Evolutionary conservation across 2,888 invertebrate genomes (phyloP).

Genomic region (Tethea ocularis): DNA sequence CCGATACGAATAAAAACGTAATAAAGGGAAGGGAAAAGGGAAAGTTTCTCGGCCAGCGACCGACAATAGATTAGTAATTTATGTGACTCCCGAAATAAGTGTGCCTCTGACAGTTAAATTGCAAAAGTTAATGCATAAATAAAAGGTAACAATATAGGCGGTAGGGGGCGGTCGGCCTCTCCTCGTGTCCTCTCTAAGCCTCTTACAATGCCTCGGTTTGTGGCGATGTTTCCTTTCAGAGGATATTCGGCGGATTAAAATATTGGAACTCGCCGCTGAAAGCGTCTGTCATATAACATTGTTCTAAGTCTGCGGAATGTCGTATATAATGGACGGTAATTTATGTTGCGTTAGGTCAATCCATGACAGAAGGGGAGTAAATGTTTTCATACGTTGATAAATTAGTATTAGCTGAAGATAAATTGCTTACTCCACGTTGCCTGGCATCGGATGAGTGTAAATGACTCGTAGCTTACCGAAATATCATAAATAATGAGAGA

Average conservation of each 20-base stretch:
- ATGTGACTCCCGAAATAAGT: slow-evolving; percentile 43
- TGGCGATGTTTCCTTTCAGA: slow-evolving; percentile 15
- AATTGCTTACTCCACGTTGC: slow-evolving; percentile 5
- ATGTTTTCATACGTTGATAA: slow-evolving; percentile 5
- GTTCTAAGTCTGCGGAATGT: neutral
- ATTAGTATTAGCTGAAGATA: slow-evolving; percentile 8
- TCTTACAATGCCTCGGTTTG: slow-evolving; percentile 17
- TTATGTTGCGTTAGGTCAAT: slow-evolving; percentile 8
- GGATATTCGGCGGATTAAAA: slow-evolving; percentile 16
- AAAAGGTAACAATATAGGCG: slow-evolving; percentile 72
- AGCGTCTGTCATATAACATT: neutral
- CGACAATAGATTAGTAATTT: slow-evolving; percentile 59
- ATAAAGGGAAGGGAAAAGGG: slow-evolving; percentile 41
- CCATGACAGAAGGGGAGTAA: slow-evolving; percentile 3
- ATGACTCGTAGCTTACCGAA: slow-evolving; percentile 4
- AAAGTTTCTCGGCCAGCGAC: slow-evolving; percentile 34
- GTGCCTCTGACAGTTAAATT: slow-evolving; percentile 70
- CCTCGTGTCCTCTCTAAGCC: slow-evolving; percentile 14
- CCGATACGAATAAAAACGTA: slow-evolving; percentile 48
- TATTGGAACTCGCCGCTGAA: slow-evolving; percentile 11
- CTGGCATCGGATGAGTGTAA: slow-evolving; percentile 5
- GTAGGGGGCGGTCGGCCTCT: slow-evolving; percentile 20
- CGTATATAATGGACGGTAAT: slow-evolving; percentile 4
- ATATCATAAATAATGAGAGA: slow-evolving; percentile 3
- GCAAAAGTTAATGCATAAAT: slow-evolving; percentile 80